Base-by-base conservation (phyloP, 2,797 vertebrate species). In the Onychomys torridus region DNA sequence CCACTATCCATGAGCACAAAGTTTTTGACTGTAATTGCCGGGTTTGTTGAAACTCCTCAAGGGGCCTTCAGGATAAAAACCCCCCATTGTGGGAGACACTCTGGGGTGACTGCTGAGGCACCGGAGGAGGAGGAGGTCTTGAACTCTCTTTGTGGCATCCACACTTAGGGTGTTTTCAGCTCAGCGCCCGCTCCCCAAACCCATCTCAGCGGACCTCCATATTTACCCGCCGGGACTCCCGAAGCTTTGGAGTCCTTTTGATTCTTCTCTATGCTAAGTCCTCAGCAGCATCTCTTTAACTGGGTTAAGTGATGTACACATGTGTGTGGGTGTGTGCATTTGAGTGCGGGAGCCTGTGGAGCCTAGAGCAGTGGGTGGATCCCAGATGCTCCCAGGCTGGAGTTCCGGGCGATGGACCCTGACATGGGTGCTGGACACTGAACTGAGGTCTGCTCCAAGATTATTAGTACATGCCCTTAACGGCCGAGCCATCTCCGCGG, bases 251-350 rank as follows among this genome's bases (percentile, higher is more conserved):
- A 89, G 29, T 85, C 0, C 0, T 89, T 59, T 92, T 73, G 95
- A 49, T 77, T 25, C 0, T 21, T 55, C 0, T 21, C 0, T 61
- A 0, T 34, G 21, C 65, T 12, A 79, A 67, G 16, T 65, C 52
- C 49, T 93, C 16, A 1, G 46, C 37, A 1, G 19, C 2, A 32
- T 83, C 63, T 75, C 87, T 43, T 5, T 76, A 69, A 69, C 43
- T 40, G 65, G 23, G 46, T 67, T 21, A 82, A 27, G 25, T 86
- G 46, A 37, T 1, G 19, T 55, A 27, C 32, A 13, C 43, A 21
- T 1, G 21, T 27, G 25, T 11, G 84, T 52, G 65, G 7, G 65
- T 14, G 32, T 13, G 19, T 69, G 29, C 21, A 23, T 1, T 12
- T 49, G 43, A 37, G 19, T 5, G 1, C 65, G 17, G 21, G 34